Base-by-base conservation (phyloP, 2,113 vertebrate species). In the Syrmaticus mikado region DNA sequence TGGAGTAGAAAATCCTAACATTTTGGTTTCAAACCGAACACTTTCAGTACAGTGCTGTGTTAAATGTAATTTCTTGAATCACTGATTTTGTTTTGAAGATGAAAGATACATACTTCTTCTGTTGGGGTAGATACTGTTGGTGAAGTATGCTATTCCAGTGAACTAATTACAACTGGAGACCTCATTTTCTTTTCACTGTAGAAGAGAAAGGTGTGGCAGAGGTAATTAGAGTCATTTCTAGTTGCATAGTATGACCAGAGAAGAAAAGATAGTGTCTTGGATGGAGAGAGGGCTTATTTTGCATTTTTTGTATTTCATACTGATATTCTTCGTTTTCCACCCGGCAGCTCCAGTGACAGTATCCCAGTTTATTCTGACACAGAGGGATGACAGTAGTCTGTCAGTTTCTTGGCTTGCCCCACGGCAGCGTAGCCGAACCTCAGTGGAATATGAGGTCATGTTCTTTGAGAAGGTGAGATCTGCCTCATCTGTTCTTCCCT, bases 361-460 rank as follows among this genome's bases (percentile, higher is more conserved):
- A 53, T 93, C 96, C 46, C 68, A 91, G 34, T 77, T 92, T 66
- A 64, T 77, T 52, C 87, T 94, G 36, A 75, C 84, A 13, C 81
- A 93, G n/a, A 94, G 87, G 71, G 97, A 97, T 74, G 96, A 97
- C 82, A 97, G 92, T 6, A 97, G 97, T 70, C 95, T 97, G 67
- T 97, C 97, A 50, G 91, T 97, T 64, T 96, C 96, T 41, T 97
- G 97, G 96, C 92, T 95, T 24, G 93, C 96, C 28, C 94, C 96
- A 5, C 68, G 85, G 41, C 93, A 94, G 36, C 96, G 95, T 57
- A 97, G 97, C 84, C 74, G 88, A 38, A 86, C 85, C 34, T 92
- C 96, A 1, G 93, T 97, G 85, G 96, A 95, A 43, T 97, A 97
- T 22, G 97, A 97, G 14, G 96, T 97, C 85, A 96, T 97, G 95